Conservation (phyloP, 2,797 vertebrate species). For the Pseudotriccus pelzelni region DNA sequence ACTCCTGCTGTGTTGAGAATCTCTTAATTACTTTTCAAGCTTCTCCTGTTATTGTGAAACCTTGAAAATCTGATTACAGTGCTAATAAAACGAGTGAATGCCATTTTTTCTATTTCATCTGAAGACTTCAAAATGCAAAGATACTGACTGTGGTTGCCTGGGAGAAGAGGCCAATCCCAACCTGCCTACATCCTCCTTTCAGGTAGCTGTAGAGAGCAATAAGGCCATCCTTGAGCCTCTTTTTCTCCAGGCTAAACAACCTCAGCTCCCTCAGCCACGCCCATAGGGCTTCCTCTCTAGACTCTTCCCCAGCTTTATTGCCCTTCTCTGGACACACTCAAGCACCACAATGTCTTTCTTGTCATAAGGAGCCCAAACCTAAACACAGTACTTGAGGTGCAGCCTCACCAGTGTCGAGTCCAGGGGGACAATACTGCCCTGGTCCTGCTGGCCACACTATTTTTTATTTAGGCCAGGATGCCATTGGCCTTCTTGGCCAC, state of each 20-base stretch:
- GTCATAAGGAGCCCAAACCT: rapidly evolving
- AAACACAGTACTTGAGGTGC: not conserved
- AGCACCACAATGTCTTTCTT: not conserved
- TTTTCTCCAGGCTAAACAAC: not conserved
- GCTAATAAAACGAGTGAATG: constrained; percentile 66
- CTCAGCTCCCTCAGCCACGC: not conserved
- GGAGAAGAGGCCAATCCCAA: not conserved
- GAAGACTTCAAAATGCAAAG: constrained; percentile 49
- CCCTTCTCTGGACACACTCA: rapidly evolving
- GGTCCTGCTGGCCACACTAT: rapidly evolving
- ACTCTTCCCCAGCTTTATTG: not conserved
- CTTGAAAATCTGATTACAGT: constrained; percentile 68
- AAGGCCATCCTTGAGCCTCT: not conserved
- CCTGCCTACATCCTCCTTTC: not conserved
- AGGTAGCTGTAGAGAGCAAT: not conserved
- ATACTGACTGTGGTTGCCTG: not conserved
- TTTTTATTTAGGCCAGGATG: not conserved
- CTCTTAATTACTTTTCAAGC: constrained; percentile 75
- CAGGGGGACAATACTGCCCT: not conserved
- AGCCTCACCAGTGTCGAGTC: rapidly evolving
- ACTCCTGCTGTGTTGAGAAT: constrained; percentile 68
- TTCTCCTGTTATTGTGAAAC: constrained; percentile 66
- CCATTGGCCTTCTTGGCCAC: not conserved
- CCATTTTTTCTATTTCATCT: constrained; percentile 33
- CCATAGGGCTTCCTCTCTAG: not conserved